Evolutionary conservation across 2,888 invertebrate genomes (phyloP).

Genomic region (Mimumesa dahlbomi): DNA sequence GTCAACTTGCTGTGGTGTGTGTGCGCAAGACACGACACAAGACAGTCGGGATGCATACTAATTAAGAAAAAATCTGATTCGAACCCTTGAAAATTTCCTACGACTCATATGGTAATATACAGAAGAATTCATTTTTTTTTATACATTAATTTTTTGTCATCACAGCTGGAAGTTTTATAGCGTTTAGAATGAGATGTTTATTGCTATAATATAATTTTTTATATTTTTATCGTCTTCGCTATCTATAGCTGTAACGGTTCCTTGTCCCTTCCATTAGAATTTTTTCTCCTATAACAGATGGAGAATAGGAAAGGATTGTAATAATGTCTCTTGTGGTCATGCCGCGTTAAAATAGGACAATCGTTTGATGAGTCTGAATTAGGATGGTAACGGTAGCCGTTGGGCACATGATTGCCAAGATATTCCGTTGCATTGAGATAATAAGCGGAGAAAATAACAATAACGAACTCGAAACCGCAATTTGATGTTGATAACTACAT

Average conservation of each 20-base stretch:
- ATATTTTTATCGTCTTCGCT: slow-evolving; percentile 14
- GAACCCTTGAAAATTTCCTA: no score
- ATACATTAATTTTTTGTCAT: background rate
- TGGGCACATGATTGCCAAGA: slow-evolving; percentile 25
- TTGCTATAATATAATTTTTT: background rate
- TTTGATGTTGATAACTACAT: slow-evolving; percentile 26
- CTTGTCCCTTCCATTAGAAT: slow-evolving; percentile 23
- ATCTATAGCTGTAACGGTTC: slow-evolving; percentile 18
- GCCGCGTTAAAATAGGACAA: slow-evolving; percentile 55
- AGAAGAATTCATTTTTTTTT: no score
- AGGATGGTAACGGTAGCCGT: slow-evolving; percentile 43
- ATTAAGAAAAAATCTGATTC: no score
- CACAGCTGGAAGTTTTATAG: background rate
- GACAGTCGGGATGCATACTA: no score
- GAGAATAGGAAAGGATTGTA: slow-evolving; percentile 56
- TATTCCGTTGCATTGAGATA: slow-evolving; percentile 8
- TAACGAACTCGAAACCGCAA: slow-evolving; percentile 23
- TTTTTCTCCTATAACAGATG: slow-evolving; percentile 46
- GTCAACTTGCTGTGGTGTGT: no score
- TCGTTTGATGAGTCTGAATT: slow-evolving; percentile 44
- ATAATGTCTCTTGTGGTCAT: slow-evolving; percentile 53
- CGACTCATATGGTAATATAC: no score
- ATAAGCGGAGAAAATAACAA: slow-evolving; percentile 4
- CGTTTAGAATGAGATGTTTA: background rate
- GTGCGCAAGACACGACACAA: no score